Conservation (phyloP, 2,888 invertebrate genomes). For the Eremobia ochroleuca region DNA sequence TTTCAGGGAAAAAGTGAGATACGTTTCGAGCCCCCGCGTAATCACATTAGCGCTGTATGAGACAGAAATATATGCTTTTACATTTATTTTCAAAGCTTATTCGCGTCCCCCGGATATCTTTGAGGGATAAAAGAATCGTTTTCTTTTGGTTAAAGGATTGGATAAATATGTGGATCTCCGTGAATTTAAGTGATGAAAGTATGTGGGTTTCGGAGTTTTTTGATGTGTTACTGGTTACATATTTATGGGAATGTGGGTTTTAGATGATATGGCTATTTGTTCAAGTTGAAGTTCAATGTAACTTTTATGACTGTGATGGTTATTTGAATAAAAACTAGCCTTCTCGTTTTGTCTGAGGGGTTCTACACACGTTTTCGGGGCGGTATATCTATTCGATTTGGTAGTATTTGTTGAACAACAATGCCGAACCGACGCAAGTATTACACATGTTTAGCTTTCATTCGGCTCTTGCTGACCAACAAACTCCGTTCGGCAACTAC, state of each 20-base stretch:
- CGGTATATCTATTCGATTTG: too few relatives aligned
- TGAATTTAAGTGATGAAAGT: conserved; percentile 61
- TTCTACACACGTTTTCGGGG: too few relatives aligned
- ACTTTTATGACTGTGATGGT: conserved; percentile 20
- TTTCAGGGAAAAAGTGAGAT: conserved; percentile 74
- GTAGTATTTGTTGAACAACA: background rate
- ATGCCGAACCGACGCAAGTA: background rate
- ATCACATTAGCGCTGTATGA: conserved; percentile 73
- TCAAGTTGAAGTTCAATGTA: background rate
- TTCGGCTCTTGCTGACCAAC: background rate
- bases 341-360: too few relatives aligned
- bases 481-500: background rate
- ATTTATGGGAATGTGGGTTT: conserved; percentile 36
- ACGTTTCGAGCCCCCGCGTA: conserved; percentile 70
- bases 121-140: conserved; percentile 65
- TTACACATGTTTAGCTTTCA: background rate
- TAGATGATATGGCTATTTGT: conserved; percentile 19
- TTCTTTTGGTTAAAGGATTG: conserved; percentile 57
- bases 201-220: conserved; percentile 36
- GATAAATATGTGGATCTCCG: conserved; percentile 43
- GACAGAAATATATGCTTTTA: conserved; percentile 67
- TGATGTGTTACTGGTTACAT: conserved; percentile 39
- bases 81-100: conserved; percentile 69
- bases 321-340: background rate
- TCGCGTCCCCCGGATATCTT: conserved; percentile 60